Conservation (phyloP, 2,113 vertebrate genomes). For the Macquaria australasica region DNA sequence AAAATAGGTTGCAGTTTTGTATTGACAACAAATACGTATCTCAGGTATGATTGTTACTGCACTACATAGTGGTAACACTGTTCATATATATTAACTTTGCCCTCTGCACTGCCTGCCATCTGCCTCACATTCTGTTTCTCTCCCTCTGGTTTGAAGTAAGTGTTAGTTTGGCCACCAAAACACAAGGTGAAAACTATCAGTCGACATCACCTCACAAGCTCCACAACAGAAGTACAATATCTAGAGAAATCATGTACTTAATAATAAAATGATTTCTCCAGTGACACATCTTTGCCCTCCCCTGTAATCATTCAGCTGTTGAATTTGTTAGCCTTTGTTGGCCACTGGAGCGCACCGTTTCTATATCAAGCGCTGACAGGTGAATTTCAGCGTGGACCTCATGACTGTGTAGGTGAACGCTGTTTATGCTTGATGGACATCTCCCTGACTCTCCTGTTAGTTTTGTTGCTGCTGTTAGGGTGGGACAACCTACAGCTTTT, state of each 20-base stretch:
- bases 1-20: background rate
- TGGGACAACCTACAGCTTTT: slow-evolving; percentile 7
- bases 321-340: slow-evolving; percentile 32
- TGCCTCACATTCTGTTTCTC: background rate
- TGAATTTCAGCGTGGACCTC: slow-evolving; percentile 13
- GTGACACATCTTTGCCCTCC: background rate
- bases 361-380: background rate
- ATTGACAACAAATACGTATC: background rate
- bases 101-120: background rate
- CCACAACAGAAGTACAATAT: background rate
- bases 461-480: slow-evolving; percentile 43
- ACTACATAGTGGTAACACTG: background rate
- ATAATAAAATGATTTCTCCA: background rate
- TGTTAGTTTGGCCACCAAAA: background rate
- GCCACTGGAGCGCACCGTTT: slow-evolving; percentile 16
- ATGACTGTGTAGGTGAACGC: background rate
- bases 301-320: background rate
- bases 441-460: slow-evolving; percentile 42
- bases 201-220: background rate
- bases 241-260: slow-evolving; percentile 1
- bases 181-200: background rate
- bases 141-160: background rate
- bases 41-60: background rate
- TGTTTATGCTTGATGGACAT: slow-evolving; percentile 18
- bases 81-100: background rate